These are phyloP conservation scores for Habrosyne pyritoides DNA, from an alignment of 2,888 invertebrate genomes.

Conservation along the genomic window DNA sequence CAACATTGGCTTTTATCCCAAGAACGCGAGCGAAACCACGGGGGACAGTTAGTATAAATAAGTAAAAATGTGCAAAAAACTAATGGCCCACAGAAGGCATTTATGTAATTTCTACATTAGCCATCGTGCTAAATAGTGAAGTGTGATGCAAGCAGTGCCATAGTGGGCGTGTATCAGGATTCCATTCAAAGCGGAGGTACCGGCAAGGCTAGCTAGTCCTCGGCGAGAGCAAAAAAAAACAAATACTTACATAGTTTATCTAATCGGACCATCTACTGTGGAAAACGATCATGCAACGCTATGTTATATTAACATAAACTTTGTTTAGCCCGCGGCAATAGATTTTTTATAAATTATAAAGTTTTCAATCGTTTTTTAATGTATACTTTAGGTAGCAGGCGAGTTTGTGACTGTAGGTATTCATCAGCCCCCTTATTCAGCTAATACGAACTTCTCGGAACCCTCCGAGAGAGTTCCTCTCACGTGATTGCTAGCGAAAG, in stretches of 20 bases:
- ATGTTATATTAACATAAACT: constrained; percentile 4
- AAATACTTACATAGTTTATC: constrained; percentile 15
- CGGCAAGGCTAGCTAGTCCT: constrained; percentile 9
- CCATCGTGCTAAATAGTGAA: not conserved
- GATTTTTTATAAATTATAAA: not conserved
- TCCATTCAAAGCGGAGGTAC: constrained; percentile 23
- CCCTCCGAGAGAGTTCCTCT: no score
- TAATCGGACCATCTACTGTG: constrained; percentile 22
- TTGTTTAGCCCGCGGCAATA: not conserved
- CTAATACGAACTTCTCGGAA: no score
- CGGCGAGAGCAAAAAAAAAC: constrained; percentile 15
- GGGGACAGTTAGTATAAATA: no score
- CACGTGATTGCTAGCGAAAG: no score
- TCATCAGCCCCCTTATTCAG: no score
- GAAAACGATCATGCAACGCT: not conserved
- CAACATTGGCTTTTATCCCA: no score
- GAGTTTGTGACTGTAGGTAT: not conserved
- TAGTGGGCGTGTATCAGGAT: constrained; percentile 34
- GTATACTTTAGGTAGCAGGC: not conserved
- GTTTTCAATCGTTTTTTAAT: not conserved
- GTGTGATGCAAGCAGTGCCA: not conserved
- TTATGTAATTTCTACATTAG: not conserved
- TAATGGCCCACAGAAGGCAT: not conserved
- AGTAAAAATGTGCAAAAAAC: not conserved
- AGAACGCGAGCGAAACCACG: no score